Evolutionary conservation across 2,888 invertebrate genomes (phyloP), one percentile per base, ranked within the genome.

Genomic region (Tryphoninae sp.): DNA sequence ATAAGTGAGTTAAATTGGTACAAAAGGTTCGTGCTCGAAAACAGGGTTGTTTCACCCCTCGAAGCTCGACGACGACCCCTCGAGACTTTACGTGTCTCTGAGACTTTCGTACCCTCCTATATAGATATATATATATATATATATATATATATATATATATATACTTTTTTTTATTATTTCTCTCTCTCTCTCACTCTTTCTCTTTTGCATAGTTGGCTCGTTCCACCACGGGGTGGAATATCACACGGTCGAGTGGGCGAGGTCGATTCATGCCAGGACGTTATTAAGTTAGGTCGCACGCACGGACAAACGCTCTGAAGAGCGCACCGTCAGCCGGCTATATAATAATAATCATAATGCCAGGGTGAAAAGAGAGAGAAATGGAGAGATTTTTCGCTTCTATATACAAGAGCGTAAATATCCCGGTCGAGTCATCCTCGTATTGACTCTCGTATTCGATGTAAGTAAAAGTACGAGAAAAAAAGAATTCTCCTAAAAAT

Each of bases 211-310:
- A 45, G 13, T 22, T n/a, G 7, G 9, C 53, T 23, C 71, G 40
- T 22, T 40, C 11, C 11, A 11, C 42, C 53, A 19, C 51, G 23
- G 16, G 13, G 62, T 33, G 42, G 51, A 58, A 64, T 77, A 69
- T 68, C 53, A 55, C 62, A 73, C 42, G 78, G 64, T 62, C 59
- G 68, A 71, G 76, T 77, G 59, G 76, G 59, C 67, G 61, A 76
- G 72, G 76, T 65, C 68, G 53, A 72, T 80, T 77, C 62, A 77
- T 77, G 68, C 65, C 42, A 16, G 49, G 58, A 55, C 76, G 53
- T 73, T 80, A 80, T 77, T 68, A 77, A 80, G 80, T 80, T 67
- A 22, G 45, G 45, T 67, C 61, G 61, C 71, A 72, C 72, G 75
- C 75, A 61, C 80, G 59, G 16, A 51, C 49, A 72, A 72, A 72